Percentiles rank a stretch among this genome's conserved stretches.
Conservation (phyloP, 2,797 vertebrate species). For the Synaphobranchus kaupii region DNA sequence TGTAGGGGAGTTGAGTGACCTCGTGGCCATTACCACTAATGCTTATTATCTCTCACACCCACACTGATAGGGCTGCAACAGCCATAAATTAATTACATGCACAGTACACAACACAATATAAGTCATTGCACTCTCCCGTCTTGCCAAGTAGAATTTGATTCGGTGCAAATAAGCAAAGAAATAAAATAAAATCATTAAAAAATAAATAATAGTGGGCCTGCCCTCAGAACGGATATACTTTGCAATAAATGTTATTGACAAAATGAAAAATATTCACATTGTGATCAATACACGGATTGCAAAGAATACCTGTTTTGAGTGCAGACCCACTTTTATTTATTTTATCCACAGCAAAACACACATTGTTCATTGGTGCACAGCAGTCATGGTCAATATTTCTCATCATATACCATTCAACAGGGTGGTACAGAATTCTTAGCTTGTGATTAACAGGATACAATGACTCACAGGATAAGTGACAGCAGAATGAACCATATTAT, state of each 20-base stretch:
- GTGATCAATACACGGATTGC: background rate
- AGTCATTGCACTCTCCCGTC: background rate
- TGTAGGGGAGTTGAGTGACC: slow-evolving; percentile 59
- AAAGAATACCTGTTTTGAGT: background rate
- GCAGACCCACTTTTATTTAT: slow-evolving; percentile 4
- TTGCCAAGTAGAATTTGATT: background rate
- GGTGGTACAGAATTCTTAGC: background rate
- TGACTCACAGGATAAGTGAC: background rate
- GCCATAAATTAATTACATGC: slow-evolving; percentile 29
- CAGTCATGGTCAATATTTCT: background rate
- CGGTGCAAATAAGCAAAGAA: background rate
- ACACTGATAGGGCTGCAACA: background rate
- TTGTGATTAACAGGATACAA: background rate
- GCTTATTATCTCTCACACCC: slow-evolving; percentile 24
- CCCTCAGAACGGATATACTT: background rate
- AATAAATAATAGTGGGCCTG: background rate
- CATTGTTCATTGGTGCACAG: background rate
- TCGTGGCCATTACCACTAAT: slow-evolving; percentile 38
- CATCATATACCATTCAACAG: background rate
- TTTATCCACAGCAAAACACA: background rate
- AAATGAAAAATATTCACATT: background rate
- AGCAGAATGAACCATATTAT: background rate
- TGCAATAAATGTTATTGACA: background rate
- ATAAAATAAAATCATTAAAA: too few relatives aligned
- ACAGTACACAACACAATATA: background rate